Percentiles rank a stretch among this genome's conserved stretches.
These are phyloP conservation scores for Cochlearius cochlearius DNA, from an alignment of 2,113 vertebrate species.

Conservation along the genomic window DNA sequence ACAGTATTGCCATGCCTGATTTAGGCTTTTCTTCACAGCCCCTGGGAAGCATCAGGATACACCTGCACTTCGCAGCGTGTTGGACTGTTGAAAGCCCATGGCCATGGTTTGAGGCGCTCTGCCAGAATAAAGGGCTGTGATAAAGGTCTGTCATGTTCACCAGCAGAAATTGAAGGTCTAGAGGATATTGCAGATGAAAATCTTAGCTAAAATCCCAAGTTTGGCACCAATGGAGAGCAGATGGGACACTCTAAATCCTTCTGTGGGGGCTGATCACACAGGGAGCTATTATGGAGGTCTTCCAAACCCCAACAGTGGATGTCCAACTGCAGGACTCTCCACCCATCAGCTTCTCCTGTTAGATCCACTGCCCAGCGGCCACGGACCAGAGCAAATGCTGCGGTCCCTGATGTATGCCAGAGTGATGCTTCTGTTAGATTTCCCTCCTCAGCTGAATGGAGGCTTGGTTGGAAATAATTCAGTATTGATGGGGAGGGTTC, in stretches of 20 bases:
- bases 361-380: accelerated
- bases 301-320: neutral
- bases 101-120: neutral
- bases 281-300: neutral
- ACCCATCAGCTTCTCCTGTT: neutral
- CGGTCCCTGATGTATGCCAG: accelerated
- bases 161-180: neutral
- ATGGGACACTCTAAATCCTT: neutral
- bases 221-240: neutral
- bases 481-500: neutral
- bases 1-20: neutral
- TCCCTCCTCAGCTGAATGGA: neutral
- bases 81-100: neutral
- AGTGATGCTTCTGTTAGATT: neutral
- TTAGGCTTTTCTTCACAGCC: neutral
- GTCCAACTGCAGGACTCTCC: neutral
- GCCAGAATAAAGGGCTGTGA: neutral
- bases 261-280: neutral
- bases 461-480: neutral
- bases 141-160: neutral
- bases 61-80: too few species aligned
- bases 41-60: neutral
- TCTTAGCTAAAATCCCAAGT: neutral
- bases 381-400: neutral
- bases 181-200: neutral